Conservation (phyloP, 2,797 vertebrate genomes). For the Galago senegalensis region DNA sequence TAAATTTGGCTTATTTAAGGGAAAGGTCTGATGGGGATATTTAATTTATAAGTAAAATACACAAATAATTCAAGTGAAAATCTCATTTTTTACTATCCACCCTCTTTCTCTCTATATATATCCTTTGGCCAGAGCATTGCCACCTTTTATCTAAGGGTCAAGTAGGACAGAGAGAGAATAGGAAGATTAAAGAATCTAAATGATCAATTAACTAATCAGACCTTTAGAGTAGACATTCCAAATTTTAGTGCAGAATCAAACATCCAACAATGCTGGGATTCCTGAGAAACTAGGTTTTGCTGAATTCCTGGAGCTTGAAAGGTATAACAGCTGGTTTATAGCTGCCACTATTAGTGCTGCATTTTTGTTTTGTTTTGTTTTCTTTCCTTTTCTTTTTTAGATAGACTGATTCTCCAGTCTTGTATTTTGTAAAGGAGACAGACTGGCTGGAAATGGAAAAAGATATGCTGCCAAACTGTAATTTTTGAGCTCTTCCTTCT, state of each 20-base stretch:
- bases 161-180: neutral
- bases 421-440: slow-evolving; percentile 56
- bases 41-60: slow-evolving; percentile 55
- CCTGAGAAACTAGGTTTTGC: slow-evolving; percentile 28
- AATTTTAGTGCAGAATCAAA: slow-evolving; percentile 50
- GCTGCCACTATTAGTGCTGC: neutral
- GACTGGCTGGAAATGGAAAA: slow-evolving; percentile 53
- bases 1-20: slow-evolving; percentile 14
- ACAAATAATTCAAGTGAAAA: neutral
- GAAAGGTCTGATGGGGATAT: neutral
- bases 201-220: neutral
- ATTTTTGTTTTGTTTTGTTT: slow-evolving; percentile 2
- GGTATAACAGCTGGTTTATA: slow-evolving; percentile 55
- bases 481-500: neutral
- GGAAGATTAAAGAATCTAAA: neutral
- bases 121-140: neutral
- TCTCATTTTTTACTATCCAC: neutral
- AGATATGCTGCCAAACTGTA: neutral
- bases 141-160: neutral
- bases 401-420: slow-evolving; percentile 37
- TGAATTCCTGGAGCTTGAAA: slow-evolving; percentile 66
- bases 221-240: neutral
- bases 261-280: slow-evolving; percentile 44
- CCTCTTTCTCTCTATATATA: neutral
- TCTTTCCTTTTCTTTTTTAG: slow-evolving; percentile 40